phyloP scores from a whole-genome alignment of 2,113 vertebrate species.

The Dermatemys mawii region DNA sequence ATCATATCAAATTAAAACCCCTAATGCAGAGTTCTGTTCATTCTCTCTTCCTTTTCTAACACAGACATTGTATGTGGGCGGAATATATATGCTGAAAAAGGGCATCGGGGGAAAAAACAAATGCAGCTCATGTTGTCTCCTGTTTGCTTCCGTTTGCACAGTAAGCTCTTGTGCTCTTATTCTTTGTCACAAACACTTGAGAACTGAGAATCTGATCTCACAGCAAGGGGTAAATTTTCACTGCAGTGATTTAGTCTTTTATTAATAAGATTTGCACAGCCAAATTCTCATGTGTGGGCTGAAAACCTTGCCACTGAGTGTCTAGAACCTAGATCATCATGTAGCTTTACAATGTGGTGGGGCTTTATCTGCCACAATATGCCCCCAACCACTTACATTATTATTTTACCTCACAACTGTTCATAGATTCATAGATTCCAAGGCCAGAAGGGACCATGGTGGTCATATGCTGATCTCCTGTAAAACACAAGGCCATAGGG shows the following conservation, averaged over 20 bases:
- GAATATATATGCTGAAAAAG: background rate
- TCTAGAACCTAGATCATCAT: background rate
- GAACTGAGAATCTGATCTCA: background rate
- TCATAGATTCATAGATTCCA: background rate
- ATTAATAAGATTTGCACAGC: background rate
- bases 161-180: background rate
- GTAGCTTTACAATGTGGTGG: background rate
- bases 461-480: background rate
- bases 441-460: background rate
- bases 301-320: fast-evolving
- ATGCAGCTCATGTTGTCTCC: background rate
- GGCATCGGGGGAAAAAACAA: background rate
- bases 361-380: background rate
- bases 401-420: background rate
- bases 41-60: background rate
- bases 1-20: background rate
- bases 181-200: background rate
- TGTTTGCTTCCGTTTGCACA: background rate
- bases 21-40: background rate
- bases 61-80: background rate
- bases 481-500: background rate
- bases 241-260: background rate
- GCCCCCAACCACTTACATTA: background rate
- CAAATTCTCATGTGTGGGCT: background rate
- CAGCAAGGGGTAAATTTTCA: background rate